Conservation (phyloP, 2,113 vertebrate species). For the Monopterus albus region DNA sequence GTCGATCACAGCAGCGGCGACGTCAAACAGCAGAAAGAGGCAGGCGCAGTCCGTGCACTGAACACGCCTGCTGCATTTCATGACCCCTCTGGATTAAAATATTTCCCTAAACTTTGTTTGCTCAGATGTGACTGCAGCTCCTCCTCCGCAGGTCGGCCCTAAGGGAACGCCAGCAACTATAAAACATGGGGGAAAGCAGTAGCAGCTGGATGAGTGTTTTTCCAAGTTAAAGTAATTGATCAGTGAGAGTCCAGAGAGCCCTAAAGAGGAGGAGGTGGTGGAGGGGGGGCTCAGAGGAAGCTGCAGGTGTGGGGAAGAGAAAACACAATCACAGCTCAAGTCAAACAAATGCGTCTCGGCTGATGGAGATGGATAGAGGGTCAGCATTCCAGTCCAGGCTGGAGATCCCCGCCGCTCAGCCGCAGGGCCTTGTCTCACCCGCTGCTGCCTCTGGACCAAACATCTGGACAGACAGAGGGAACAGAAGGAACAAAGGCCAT, state of each 20-base stretch:
- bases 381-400: conserved; percentile 78
- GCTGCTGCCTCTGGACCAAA: conserved; percentile 52
- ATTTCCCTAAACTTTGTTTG: conserved; percentile 5
- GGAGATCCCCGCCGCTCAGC: conserved; percentile 64
- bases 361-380: conserved; percentile 82
- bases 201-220: conserved; percentile 69
- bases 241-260: conserved; percentile 47
- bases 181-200: conserved; percentile 50
- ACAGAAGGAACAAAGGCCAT: too few species aligned
- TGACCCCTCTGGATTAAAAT: conserved; percentile 23
- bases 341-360: conserved; percentile 74
- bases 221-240: conserved; percentile 74
- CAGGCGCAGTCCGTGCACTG: conserved; percentile 38
- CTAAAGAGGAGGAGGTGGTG: conserved; percentile 22
- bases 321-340: conserved; percentile 82
- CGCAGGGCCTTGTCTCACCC: conserved; percentile 41
- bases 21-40: conserved; percentile 53
- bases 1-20: conserved; percentile 63
- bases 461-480: conserved; percentile 62
- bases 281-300: conserved; percentile 67
- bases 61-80: conserved; percentile 20
- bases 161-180: conserved; percentile 21
- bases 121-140: conserved; percentile 16
- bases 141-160: conserved; percentile 25
- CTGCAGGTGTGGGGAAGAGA: conserved; percentile 82